Base-by-base conservation (phyloP, 2,797 vertebrate genomes). In the Gymnoscopelus braueri region DNA sequence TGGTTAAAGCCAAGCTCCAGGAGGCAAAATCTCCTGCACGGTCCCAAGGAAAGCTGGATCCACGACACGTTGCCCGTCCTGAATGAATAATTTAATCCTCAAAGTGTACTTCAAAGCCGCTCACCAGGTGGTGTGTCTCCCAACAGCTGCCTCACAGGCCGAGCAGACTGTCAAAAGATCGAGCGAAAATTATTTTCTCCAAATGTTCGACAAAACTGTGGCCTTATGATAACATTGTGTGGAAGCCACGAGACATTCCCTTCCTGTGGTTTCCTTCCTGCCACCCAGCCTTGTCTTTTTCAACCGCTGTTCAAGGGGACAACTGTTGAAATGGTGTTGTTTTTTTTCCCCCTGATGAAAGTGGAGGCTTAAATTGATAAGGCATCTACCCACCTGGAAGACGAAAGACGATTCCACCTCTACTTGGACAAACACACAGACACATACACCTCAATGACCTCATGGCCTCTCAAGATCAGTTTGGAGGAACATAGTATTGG, bases 1-100 rank as follows among this genome's bases (percentile, higher is more conserved):
- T 93, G 92, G 77, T 89, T 88, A 93, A 81, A 82, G 92, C 89
- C 86, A 79, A 96, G 91, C 95, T 74, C 94, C 95, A 89, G 95
- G 96, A 95, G 94, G 93, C 91, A 95, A 95, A 95, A 95, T 95
- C 94, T 94, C 90, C 93, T 95, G 90, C 73, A 74, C 86, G 77
- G 82, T 87, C 77, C 82, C 71, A 23, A 47, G 19, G 29, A 62
- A 62, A 61, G 92, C 91, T 93, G 91, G 92, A 94, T 93, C 93
- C 85, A 89, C 19, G 19, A 19, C 19, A 19, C 90, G 91, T 88
- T 92, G 94, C 95, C 94, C 95, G 91, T 95, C 93, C 95, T 93
- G 94, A 95, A 95, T 96, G 94, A 95, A 97, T 97, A 95, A 97
- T 96, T 96, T 96, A 96, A 96, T 96, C 95, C 95, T 95, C 95